Base-by-base conservation (phyloP, 2,888 invertebrate genomes). In the Caenorhabditis sp. region DNA sequence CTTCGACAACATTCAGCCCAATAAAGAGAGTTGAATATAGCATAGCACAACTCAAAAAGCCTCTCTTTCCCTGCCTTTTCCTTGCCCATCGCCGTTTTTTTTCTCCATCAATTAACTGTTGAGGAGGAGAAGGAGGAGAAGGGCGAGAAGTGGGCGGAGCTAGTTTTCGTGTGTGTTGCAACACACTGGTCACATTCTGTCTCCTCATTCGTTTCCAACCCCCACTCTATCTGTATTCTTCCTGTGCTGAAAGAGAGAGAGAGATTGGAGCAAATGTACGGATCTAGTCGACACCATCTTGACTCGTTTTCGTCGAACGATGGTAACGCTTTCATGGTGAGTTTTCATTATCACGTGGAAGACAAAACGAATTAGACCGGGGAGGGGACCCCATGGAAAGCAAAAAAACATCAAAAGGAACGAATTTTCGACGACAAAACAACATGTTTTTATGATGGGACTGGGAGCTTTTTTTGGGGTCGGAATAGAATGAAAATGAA, bases 261-360 rank as follows among this genome's bases (percentile, higher is more conserved):
- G 61, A 44, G 22, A 51, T 61, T 49, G 61, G 19, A 61, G 51
- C 35, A 49, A 51, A 74, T 80, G 73, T 80, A 80, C 44, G 68
- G 63, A 63, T 81, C 82, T 73, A 77, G 77, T 73, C 69, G 82
- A 47, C 73, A 72, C 68, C 82, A 82, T 72, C 70, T 73, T 12
- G 82, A 82, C 44, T 77, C 79, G 28, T 70, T 79, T 22, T 79
- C 79, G 19, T 68, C 68, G 41, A 70, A 68, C n/a, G 75, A 79
- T 58, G 61, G 64, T 6, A 14, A 16, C 28, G 63, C 73, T 26
- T 68, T 68, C 47, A 8, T 82, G 73, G 82, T 82, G 47, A 82
- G 82, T 82, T 64, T n/a, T 54, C 38, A 10, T n/a, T 4, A 16
- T 28, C 51, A 16, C 26, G 54, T 54, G 54, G 49, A 68, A 35